Base-by-base conservation (phyloP, 37 sponge, comb jelly and placozoan species). In the Cladorhizidae sp. region DNA sequence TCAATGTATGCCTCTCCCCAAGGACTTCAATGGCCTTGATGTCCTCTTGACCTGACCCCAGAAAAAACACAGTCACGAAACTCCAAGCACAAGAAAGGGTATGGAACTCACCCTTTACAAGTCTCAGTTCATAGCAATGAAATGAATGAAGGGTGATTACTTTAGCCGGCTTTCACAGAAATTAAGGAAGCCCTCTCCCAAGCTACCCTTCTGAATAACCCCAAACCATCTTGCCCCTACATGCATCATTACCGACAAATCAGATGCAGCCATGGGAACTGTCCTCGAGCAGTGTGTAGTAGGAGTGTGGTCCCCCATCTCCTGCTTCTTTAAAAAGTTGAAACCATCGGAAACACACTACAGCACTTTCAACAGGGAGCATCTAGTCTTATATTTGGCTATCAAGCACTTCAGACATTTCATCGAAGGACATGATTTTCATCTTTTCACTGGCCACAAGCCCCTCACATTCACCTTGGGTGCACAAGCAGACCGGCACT, bases 361-460 rank as follows among this genome's bases (percentile, higher is more conserved):
- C n/a, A n/a, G n/a, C n/a, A n/a, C n/a, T n/a, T n/a, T 88, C 45
- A 84, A 83, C 73, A 64, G 79, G 23, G 89, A 88, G 49, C 68
- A 83, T 18, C 67, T 90, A 8, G 86, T 78, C 18, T 43, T 75
- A 0, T 90, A 81, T 64, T 67, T 81, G 50, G 71, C 90, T 18
- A n/a, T n/a, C n/a, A n/a, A n/a, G n/a, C n/a, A n/a, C n/a, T n/a
- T n/a, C n/a, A n/a, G n/a, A n/a, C n/a, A 76, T 85, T n/a, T n/a
- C n/a, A n/a, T n/a, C n/a, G n/a, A n/a, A n/a, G n/a, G n/a, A n/a
- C n/a, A n/a, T n/a, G n/a, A n/a, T n/a, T n/a, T n/a, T n/a, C n/a
- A n/a, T n/a, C n/a, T n/a, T n/a, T n/a, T 73, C 81, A 89, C 84
- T 21, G 88, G 82, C 67, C 83, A 88, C 78, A 88, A 88, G 52